Evolutionary conservation across 92 coral and sea anemone genomes (phyloP), one percentile per base, ranked within the genome.

Genomic region (Phymanthus crucifer): DNA sequence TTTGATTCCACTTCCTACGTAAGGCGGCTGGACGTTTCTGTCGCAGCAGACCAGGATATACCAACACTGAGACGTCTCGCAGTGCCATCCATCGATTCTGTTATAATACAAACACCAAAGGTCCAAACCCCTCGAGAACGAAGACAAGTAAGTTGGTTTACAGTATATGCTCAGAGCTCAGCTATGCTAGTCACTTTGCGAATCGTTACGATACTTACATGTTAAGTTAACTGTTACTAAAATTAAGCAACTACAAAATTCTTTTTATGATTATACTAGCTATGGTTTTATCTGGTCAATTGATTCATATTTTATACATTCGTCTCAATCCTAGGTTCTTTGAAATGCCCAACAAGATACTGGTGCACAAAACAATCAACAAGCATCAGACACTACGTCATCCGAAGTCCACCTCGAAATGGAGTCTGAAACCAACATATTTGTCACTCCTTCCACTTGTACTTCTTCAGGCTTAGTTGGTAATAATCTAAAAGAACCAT

Each of bases 1-100:
- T 76, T 76, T 58, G 71, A 76, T 34, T 10, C 68, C 3, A 40
- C 73, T 50, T 76, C 70, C 10, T 38, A 38, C 10, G 45, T 38
- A 11, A 38, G 45, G 10, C 45, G 45, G 7, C 10, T 38, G 10
- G 45, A 38, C 45, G 10, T 38, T 38, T 38, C 45, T 5, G 45
- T 38, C 45, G 45, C 5, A 38, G 45, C 73, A 52, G 4, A 67
- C 48, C 67, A 4, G 24, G 80, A 76, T 38, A 38, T 38, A 38
- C 45, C 45, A 38, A 38, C 45, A 38, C 10, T 38, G 45, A 38
- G 10, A 38, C 5, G 45, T 11, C 45, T 38, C 10, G 45, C 45
- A 38, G 10, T 38, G 45, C 45, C 45, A 38, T 5, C 45, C 45
- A 38, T 38, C 7, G 45, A 38, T 38, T 38, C 5, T 11, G 45